Evolutionary conservation across 2,888 invertebrate genomes (phyloP), one percentile per base, ranked within the genome.

Genomic region (Cancer borealis): DNA sequence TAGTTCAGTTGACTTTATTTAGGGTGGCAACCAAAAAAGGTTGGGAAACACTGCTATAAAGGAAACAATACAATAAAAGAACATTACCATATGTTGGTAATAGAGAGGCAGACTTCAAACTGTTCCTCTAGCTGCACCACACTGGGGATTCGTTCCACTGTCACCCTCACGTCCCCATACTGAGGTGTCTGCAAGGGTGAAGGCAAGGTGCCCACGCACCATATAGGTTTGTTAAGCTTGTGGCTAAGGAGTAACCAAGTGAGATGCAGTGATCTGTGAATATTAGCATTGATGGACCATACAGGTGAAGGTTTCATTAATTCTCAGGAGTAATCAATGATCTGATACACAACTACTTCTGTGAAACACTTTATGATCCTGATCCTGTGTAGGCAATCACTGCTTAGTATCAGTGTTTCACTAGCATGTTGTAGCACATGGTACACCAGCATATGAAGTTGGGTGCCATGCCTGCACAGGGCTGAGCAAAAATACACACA

Each of bases 151-250:
- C 98, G 97, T 96, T 98, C 98, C 96, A 99, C 98, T 91, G 98
- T 98, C 92, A 99, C 97, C 96, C 98, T 97, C 66, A 99, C 97
- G 96, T 99, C 99, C 91, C 98, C 99, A 97, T 98, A 98, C 96
- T 98, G 98, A 92, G 99, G 98, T 49, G 98, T 98, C 98, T 99
- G 96, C 84, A 97, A 96, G 95, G 95, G n/a, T 39, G 30, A n/a
- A 84, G 30, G 84, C 14, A 84, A 39, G 39, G 17, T 84, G 84
- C 39, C 84, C 39, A 30, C 12, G 8, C 30, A 14, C 39, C n/a
- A 39, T 39, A 14, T n/a, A 84, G 30, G 30, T 14, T 84, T 39
- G 39, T 39, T 39, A 39, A 39, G 39, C 39, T 39, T 39, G 39
- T 39, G 39, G 39, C 39, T 39, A 39, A 39, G 39, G 39, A 39